Percentiles rank a stretch among this genome's conserved stretches.
Conservation (phyloP, 2,113 vertebrate genomes). For the Pygoscelis adeliae region DNA sequence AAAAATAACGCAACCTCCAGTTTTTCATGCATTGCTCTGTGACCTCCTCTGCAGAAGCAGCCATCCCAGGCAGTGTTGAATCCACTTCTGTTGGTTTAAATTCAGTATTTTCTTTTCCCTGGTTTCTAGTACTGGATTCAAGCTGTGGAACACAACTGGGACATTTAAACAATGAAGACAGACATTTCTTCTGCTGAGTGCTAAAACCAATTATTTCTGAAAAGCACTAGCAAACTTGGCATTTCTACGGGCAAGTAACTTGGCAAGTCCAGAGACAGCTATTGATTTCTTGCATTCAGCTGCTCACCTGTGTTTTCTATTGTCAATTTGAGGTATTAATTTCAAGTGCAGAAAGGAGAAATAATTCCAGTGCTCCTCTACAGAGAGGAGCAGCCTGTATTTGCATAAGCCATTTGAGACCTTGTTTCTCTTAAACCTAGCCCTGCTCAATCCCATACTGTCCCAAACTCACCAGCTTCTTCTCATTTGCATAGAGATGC, state of each 20-base stretch:
- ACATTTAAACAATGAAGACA: conserved; percentile 72
- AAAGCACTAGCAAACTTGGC: conserved; percentile 5
- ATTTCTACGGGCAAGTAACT: background rate
- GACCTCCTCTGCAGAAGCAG: conserved; percentile 56
- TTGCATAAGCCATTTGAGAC: background rate
- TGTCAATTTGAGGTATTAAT: background rate
- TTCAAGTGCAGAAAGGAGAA: background rate
- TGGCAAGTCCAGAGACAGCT: background rate
- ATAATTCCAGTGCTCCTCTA: background rate
- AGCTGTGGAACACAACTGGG: conserved; percentile 76
- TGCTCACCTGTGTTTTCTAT: background rate
- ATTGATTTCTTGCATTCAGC: background rate
- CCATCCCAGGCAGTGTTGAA: conserved; percentile 70
- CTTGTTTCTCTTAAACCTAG: background rate
- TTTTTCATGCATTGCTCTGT: conserved; percentile 63
- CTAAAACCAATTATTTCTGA: conserved; percentile 46
- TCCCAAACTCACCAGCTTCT: background rate
- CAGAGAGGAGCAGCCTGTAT: background rate
- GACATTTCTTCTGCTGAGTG: conserved; percentile 59
- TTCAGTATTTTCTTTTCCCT: conserved; percentile 23
- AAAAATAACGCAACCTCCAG: conserved; percentile 74
- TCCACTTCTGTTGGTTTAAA: conserved; percentile 60
- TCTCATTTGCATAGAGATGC: background rate
- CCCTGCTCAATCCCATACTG: background rate
- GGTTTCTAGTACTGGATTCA: conserved; percentile 73